Conservation (phyloP, 2,888 invertebrate genomes). For the Campopleginae sp. region DNA sequence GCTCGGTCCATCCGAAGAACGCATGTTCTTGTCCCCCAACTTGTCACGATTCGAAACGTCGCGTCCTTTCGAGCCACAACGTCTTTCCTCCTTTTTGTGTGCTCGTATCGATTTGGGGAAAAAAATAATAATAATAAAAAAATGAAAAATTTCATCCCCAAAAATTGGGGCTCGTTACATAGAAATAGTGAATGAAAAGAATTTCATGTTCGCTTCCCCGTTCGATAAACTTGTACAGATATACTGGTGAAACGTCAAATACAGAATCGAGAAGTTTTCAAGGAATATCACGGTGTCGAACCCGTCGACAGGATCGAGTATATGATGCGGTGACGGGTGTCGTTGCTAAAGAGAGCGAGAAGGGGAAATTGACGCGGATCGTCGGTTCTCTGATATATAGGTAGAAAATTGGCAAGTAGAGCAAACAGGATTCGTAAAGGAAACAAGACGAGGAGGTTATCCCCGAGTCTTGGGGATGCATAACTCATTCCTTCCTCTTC, state of each 20-base stretch:
- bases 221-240: background rate
- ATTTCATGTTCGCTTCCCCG: background rate
- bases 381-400: constrained; percentile 10
- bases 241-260: background rate
- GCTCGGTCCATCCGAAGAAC: constrained; percentile 13
- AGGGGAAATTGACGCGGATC: background rate
- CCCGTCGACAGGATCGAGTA: background rate
- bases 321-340: constrained; percentile 14
- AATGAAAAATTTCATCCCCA: background rate
- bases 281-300: background rate
- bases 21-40: background rate
- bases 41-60: background rate
- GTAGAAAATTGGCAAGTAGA: constrained; percentile 13
- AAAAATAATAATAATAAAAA: background rate
- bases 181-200: background rate
- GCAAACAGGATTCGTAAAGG: constrained; percentile 13
- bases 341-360: background rate
- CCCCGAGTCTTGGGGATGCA: constrained; percentile 42
- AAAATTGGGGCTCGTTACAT: background rate
- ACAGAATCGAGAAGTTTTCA: background rate
- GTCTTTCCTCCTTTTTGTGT: background rate
- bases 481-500: constrained; percentile 23
- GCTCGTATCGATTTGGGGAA: background rate
- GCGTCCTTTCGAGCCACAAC: background rate
- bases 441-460: constrained; percentile 34